Evolutionary conservation across 2,888 invertebrate genomes (phyloP).

Genomic region (Antheraea yamamai): DNA sequence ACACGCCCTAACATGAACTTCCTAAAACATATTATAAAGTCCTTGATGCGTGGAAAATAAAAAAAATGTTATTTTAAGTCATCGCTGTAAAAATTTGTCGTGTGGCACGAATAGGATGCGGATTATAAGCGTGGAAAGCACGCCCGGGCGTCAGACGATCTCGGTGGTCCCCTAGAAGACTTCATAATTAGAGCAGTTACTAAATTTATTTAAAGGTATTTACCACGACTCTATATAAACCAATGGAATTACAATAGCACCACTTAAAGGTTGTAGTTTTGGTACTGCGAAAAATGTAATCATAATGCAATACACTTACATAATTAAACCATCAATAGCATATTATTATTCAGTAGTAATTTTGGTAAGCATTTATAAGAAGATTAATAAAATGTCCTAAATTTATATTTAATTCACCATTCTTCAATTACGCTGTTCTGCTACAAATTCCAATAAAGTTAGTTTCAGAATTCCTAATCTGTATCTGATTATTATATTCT

Average conservation of each 20-base stretch:
- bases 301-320: too few species aligned
- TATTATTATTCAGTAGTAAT: too few species aligned
- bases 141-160: constrained; percentile 36
- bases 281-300: too few species aligned
- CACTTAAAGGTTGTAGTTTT: too few species aligned
- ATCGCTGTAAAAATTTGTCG: constrained; percentile 34
- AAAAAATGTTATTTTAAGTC: too few species aligned
- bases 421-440: not conserved
- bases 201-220: not conserved
- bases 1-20: not conserved
- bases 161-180: constrained; percentile 43
- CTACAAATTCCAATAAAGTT: not conserved
- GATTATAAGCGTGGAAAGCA: constrained; percentile 57
- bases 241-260: too few species aligned
- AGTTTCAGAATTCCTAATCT: not conserved
- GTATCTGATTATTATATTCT: not conserved
- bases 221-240: too few species aligned
- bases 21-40: not conserved
- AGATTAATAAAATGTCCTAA: not conserved
- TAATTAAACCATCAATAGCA: too few species aligned
- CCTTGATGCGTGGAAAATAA: too few species aligned
- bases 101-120: constrained; percentile 45
- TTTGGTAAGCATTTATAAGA: not conserved
- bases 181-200: not conserved
- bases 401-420: not conserved